A percentile compares a stretch with the other conserved stretches of the same genome.
These are phyloP conservation scores for Hydraecia micacea DNA, from an alignment of 2,888 invertebrate genomes.

Conservation along the genomic window DNA sequence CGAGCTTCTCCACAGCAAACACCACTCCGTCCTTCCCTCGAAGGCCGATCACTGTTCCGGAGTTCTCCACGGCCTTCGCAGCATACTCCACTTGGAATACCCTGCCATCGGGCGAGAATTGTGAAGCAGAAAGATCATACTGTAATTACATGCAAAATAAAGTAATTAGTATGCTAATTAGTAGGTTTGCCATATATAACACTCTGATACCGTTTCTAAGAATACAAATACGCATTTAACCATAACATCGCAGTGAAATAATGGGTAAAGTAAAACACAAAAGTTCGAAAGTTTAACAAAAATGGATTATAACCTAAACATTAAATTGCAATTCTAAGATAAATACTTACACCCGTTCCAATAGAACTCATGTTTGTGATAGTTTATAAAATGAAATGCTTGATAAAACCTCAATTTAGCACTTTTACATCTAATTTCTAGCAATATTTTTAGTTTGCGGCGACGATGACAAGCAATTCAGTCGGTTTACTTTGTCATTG, in stretches of 20 bases:
- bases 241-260: not conserved
- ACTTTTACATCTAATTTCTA: slow-evolving; percentile 47
- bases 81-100: slow-evolving; percentile 99
- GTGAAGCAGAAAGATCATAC: slow-evolving; percentile 99
- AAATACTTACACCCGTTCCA: slow-evolving; percentile 96
- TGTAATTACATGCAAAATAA: slow-evolving; percentile 84
- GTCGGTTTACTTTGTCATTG: slow-evolving; percentile 67
- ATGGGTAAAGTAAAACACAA: not conserved
- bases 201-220: not conserved
- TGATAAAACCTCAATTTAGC: slow-evolving; percentile 46
- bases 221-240: not conserved
- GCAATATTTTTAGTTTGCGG: slow-evolving; percentile 70
- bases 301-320: slow-evolving; percentile 70
- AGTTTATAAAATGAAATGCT: slow-evolving; percentile 57
- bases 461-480: slow-evolving; percentile 83
- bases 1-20: slow-evolving; percentile 99
- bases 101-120: slow-evolving; percentile 99
- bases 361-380: slow-evolving; percentile 96
- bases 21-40: slow-evolving; percentile 99
- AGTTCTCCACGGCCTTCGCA: slow-evolving; percentile 99
- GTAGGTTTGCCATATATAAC: not conserved
- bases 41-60: slow-evolving; percentile 98
- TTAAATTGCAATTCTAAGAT: slow-evolving; percentile 26
- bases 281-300: slow-evolving; percentile 56
- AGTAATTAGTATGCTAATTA: not conserved